Evolutionary conservation across 1,140 invertebrate species (phyloP), one percentile per base, ranked within the genome.

Genomic region (Eriocheir sinensis): DNA sequence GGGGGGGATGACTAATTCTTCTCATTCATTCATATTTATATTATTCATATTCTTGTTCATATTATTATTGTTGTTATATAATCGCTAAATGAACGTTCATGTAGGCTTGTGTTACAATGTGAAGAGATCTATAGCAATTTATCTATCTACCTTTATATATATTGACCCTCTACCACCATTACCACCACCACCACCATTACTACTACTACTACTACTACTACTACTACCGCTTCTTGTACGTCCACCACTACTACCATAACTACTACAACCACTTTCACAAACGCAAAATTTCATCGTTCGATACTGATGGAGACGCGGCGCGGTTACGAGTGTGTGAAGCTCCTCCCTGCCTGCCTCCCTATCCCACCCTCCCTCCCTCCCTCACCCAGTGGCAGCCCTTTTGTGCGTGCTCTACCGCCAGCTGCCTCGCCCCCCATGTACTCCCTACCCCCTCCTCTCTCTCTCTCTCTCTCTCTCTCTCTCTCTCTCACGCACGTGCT

Each of bases 401-500:
- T 72, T 72, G 60, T 72, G 60, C 60, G 60, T 72, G 60, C 60
- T 72, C 60, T 72, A 72, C 60, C 60, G 60, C 27, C 60, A 72
- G 60, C 60, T 72, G 60, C 60, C 60, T 72, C 27, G n/a, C 60
- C 4, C 4, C 60, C 44, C 44, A 8, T 48, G 15, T 4, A 4
- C 44, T 15, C 44, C 60, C 21, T n/a, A 21, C 60, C 17, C 60
- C 60, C 27, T n/a, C n/a, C 60, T 72, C 60, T 72, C 60, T 72
- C 60, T 72, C 60, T 72, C 60, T 72, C 60, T 72, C 60, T 72
- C 60, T 72, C 60, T 72, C 60, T 72, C 60, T 72, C 60, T 72
- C 60, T 72, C 60, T 72, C 60, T 72, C 21, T 12, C 60, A n/a
- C 12, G 17, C 6, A n/a, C n/a, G n/a, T n/a, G n/a, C n/a, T n/a